A percentile compares a stretch with the other conserved stretches of the same genome.
These are phyloP conservation scores for Dicyrtomina minuta DNA, from an alignment of 2,888 invertebrate genomes.

Conservation along the genomic window DNA sequence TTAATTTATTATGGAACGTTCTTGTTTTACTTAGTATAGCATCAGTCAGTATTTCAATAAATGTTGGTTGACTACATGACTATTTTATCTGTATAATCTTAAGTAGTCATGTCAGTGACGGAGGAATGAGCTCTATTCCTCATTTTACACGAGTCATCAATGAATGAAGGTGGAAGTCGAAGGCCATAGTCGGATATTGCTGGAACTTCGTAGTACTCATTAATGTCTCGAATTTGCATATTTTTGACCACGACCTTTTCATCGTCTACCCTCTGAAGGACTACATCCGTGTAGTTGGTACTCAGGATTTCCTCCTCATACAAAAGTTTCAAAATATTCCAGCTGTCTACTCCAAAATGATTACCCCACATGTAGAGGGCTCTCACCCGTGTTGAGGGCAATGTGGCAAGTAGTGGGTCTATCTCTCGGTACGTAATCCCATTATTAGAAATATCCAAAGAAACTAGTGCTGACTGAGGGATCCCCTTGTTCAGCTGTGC, in stretches of 20 bases:
- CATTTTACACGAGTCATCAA: background rate
- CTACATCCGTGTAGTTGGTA: slow-evolving; percentile 31
- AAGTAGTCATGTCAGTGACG: no score
- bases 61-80: no score
- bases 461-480: slow-evolving; percentile 35
- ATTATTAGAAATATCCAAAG: slow-evolving; percentile 49
- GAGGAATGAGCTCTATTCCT: no score
- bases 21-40: no score
- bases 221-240: slow-evolving; percentile 43
- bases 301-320: slow-evolving; percentile 33
- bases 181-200: slow-evolving; percentile 37
- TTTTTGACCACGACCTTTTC: slow-evolving; percentile 43
- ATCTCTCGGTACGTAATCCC: slow-evolving; percentile 39
- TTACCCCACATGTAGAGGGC: slow-evolving; percentile 50
- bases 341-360: slow-evolving; percentile 39
- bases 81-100: no score
- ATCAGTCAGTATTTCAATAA: no score
- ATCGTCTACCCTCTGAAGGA: slow-evolving; percentile 40
- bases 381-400: slow-evolving; percentile 38
- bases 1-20: no score
- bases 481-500: slow-evolving; percentile 36
- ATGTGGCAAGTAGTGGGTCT: slow-evolving; percentile 38
- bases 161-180: slow-evolving; percentile 24
- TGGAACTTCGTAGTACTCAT: slow-evolving; percentile 52
- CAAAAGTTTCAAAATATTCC: slow-evolving; percentile 34